phyloP scores from a whole-genome alignment of 2,888 invertebrate species.

The Leptopilina syphax region DNA sequence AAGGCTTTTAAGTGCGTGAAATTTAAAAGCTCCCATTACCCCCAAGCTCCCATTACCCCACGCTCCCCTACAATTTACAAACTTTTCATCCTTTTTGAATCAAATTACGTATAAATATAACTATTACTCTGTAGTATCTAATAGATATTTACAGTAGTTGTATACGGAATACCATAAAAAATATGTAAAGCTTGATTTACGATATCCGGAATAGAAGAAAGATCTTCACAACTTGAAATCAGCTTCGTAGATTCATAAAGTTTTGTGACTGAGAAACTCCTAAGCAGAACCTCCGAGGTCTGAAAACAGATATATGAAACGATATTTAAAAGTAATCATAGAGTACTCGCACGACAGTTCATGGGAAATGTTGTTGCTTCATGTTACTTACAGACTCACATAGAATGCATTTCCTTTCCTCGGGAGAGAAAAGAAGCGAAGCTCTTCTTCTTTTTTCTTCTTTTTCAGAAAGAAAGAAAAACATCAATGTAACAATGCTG shows the following conservation, averaged over 20 bases:
- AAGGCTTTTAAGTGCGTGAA: no score
- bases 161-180: background rate
- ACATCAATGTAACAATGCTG: slow-evolving; percentile 18
- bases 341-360: slow-evolving; percentile 35
- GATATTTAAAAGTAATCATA: slow-evolving; percentile 37
- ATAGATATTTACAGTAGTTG: background rate
- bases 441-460: slow-evolving; percentile 18
- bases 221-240: slow-evolving; percentile 18
- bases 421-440: slow-evolving; percentile 16
- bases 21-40: no score
- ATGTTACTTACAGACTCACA: slow-evolving; percentile 24
- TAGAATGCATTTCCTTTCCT: slow-evolving; percentile 29
- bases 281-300: slow-evolving; percentile 19
- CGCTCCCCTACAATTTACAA: no score
- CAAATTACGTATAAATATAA: no score
- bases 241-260: slow-evolving; percentile 5
- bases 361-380: slow-evolving; percentile 7
- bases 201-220: slow-evolving; percentile 19
- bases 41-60: no score
- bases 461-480: background rate
- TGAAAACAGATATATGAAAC: slow-evolving; percentile 31
- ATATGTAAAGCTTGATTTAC: slow-evolving; percentile 22
- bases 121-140: no score
- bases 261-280: slow-evolving; percentile 11
- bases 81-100: no score